phyloP scores from a whole-genome alignment of 2,888 invertebrate genomes.

The Thecophora atra region DNA sequence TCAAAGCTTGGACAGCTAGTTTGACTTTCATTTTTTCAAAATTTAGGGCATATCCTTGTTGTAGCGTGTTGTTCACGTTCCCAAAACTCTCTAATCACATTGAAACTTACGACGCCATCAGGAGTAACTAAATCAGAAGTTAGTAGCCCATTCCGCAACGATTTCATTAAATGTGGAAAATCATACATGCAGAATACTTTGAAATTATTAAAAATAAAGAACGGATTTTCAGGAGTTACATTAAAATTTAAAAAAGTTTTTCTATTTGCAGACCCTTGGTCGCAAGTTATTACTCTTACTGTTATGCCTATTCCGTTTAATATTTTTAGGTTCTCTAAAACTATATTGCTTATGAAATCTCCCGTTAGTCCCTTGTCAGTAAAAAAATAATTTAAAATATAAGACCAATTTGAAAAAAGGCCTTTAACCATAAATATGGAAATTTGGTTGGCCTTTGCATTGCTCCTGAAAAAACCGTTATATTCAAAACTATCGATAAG shows the following conservation, averaged over 20 bases:
- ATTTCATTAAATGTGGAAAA: conserved; percentile 37
- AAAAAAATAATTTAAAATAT: conserved; percentile 37
- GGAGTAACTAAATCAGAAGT: conserved; percentile 20
- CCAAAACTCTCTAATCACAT: too few relatives aligned
- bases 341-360: conserved; percentile 22
- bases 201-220: not conserved
- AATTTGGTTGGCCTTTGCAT: conserved; percentile 29
- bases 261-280: conserved; percentile 33
- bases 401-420: conserved; percentile 38
- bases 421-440: conserved; percentile 33
- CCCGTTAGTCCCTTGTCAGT: conserved; percentile 34
- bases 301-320: conserved; percentile 23
- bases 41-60: too few relatives aligned
- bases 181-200: conserved; percentile 25
- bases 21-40: too few relatives aligned
- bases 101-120: too few relatives aligned
- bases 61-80: too few relatives aligned
- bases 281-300: conserved; percentile 32
- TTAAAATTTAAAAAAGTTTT: conserved; percentile 27
- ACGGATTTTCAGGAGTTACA: not conserved
- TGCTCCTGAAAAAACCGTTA: conserved; percentile 25
- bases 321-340: conserved; percentile 31
- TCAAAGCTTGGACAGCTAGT: too few relatives aligned
- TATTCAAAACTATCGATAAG: conserved; percentile 38
- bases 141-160: conserved; percentile 30